These are phyloP conservation scores for Melanophora roralis DNA, from an alignment of 2,888 invertebrate species.

Conservation along the genomic window DNA sequence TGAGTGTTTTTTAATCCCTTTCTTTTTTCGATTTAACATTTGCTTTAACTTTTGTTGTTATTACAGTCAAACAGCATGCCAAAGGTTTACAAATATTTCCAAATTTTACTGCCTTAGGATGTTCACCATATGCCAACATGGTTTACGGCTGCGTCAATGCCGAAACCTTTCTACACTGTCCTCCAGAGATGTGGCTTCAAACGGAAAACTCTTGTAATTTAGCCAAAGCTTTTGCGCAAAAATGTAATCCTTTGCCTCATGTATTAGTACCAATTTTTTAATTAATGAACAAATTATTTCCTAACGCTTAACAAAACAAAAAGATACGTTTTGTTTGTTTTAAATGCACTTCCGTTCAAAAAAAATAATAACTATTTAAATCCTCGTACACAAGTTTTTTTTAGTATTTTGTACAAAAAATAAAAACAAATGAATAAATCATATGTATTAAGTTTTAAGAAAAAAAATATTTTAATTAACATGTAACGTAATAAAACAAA, in stretches of 20 bases:
- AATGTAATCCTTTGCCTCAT: constrained; percentile 74
- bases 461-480: no score
- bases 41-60: background rate
- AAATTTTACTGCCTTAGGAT: constrained; percentile 68
- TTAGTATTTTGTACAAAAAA: no score
- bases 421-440: no score
- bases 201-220: constrained; percentile 68
- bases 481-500: no score
- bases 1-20: background rate
- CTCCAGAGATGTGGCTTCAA: constrained; percentile 72
- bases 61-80: constrained; percentile 67
- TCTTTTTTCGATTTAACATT: background rate
- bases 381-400: no score
- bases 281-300: no score
- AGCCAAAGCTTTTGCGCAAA: constrained; percentile 70
- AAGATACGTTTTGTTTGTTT: no score
- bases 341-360: no score
- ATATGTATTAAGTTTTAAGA: no score
- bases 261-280: constrained; percentile 70
- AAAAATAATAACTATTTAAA: no score
- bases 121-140: constrained; percentile 73
- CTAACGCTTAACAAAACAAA: no score
- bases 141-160: constrained; percentile 74
- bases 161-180: constrained; percentile 73
- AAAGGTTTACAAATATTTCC: constrained; percentile 67